Conservation (phyloP, 2,113 vertebrate species). For the Phalacrocorax pelagicus region DNA sequence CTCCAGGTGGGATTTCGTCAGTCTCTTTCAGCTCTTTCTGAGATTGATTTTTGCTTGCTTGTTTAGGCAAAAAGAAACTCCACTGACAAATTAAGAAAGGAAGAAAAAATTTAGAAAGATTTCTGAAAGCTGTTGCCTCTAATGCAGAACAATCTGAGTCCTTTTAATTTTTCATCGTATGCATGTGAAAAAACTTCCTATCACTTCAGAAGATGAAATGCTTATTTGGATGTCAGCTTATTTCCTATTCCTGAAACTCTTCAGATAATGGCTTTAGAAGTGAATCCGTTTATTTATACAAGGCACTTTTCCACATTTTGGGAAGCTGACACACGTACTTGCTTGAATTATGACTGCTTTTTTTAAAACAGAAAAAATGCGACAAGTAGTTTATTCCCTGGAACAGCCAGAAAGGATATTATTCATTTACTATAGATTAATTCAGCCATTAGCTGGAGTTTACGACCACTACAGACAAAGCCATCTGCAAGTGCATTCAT, state of each 20-base stretch:
- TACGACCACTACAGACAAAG: constrained; percentile 48
- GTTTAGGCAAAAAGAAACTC: not conserved
- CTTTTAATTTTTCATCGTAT: not conserved
- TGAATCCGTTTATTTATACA: constrained; percentile 5
- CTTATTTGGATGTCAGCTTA: not conserved
- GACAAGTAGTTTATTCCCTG: not conserved
- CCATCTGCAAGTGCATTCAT: constrained; percentile 50
- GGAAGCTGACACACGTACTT: not conserved
- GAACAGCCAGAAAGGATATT: not conserved
- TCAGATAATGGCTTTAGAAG: constrained; percentile 10
- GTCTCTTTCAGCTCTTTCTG: not conserved
- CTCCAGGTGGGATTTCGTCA: not conserved
- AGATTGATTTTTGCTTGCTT: not conserved
- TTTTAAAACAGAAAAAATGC: not conserved
- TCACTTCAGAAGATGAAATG: not conserved
- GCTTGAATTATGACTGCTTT: not conserved
- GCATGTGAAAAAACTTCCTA: not conserved
- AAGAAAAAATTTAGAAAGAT: not conserved
- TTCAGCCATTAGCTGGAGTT: constrained; percentile 51
- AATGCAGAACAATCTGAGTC: not conserved
- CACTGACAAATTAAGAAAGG: not conserved
- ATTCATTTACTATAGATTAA: constrained; percentile 50
- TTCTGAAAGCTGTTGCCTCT: not conserved
- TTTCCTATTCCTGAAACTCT: not conserved
- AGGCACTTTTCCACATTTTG: not conserved